Evolutionary conservation across 2,888 invertebrate genomes (phyloP).

Genomic region (Saturnia pavonia): DNA sequence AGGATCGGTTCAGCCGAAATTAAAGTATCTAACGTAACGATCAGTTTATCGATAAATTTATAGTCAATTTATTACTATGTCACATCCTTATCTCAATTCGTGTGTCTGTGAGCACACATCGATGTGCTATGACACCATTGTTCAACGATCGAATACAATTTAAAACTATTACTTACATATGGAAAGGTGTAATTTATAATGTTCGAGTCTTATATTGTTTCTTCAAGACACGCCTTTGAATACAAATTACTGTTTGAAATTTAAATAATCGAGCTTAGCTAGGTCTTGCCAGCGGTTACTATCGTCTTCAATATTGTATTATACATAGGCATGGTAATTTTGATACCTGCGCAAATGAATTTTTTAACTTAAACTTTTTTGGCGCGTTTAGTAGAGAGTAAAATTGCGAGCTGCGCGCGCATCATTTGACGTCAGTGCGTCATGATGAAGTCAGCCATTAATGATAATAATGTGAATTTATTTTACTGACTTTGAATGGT

Average conservation of each 20-base stretch:
- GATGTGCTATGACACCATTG: slow-evolving; percentile 30
- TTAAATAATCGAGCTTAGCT: neutral
- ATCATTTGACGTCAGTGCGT: too few species aligned
- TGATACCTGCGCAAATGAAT: too few species aligned
- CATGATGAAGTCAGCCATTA: too few species aligned
- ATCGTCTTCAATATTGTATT: too few species aligned
- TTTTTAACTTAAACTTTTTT: too few species aligned
- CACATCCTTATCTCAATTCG: slow-evolving; percentile 21
- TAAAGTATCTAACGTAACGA: neutral
- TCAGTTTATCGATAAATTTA: slow-evolving; percentile 19
- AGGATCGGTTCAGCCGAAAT: too few species aligned
- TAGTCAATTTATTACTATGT: slow-evolving; percentile 21
- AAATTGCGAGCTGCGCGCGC: too few species aligned
- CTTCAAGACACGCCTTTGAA: slow-evolving; percentile 3
- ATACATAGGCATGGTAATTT: too few species aligned
- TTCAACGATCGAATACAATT: slow-evolving; percentile 33
- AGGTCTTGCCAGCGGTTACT: neutral
- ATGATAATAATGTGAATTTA: too few species aligned
- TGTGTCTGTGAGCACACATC: slow-evolving; percentile 4
- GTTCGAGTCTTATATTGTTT: slow-evolving; percentile 33
- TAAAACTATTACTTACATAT: slow-evolving; percentile 42
- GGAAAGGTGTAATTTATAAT: slow-evolving; percentile 40
- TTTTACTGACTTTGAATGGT: too few species aligned
- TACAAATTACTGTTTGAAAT: neutral
- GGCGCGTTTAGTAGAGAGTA: too few species aligned